Conservation (phyloP, 2,113 vertebrate genomes). For the Rallus limicola region DNA sequence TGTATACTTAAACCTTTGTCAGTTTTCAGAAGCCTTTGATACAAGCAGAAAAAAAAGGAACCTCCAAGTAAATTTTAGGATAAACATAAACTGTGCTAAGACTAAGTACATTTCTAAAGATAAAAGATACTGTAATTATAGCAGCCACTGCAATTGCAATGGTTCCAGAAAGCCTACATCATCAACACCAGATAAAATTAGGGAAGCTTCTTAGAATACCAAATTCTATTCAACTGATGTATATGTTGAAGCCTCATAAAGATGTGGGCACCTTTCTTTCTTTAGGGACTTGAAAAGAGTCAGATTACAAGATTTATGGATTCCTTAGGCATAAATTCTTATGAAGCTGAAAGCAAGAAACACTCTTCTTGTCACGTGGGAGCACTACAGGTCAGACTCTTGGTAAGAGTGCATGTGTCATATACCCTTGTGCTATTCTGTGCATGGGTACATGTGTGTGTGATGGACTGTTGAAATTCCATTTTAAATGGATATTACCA, state of each 20-base stretch:
- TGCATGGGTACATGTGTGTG: not conserved
- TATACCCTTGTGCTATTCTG: not conserved
- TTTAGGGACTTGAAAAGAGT: not conserved
- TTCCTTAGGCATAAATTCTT: not conserved
- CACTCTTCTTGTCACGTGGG: not conserved
- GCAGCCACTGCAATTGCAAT: not conserved
- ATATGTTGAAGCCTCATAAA: not conserved
- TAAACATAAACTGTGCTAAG: not conserved
- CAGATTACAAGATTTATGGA: not conserved
- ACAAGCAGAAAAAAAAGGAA: not conserved
- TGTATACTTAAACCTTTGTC: not conserved
- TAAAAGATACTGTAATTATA: not conserved
- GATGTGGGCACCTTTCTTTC: not conserved
- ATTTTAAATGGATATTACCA: not conserved
- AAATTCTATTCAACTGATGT: not conserved
- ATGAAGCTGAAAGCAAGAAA: not conserved
- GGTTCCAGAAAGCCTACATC: not conserved
- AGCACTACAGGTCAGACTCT: not conserved
- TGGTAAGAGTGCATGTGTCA: not conserved
- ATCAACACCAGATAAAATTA: not conserved
- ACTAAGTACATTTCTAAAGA: not conserved
- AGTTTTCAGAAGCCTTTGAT: not conserved
- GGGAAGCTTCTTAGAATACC: not conserved
- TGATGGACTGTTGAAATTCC: not conserved
- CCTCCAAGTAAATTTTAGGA: not conserved